Percentiles rank a stretch among this genome's conserved stretches.
phyloP scores from a whole-genome alignment of 1,140 invertebrate species.

The Babylonia areolata region DNA sequence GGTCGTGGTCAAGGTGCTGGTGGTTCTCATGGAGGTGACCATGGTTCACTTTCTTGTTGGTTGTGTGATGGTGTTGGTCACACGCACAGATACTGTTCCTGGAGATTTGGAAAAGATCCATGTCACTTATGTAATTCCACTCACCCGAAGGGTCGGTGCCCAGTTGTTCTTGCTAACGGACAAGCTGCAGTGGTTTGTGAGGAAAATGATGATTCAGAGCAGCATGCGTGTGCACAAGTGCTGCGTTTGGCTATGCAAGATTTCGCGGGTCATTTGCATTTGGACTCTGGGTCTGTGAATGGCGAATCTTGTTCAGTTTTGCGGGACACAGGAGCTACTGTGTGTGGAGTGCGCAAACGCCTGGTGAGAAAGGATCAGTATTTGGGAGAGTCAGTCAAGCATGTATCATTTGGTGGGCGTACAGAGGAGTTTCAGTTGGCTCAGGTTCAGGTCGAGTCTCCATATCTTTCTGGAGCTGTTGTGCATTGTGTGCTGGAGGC shows the following conservation, averaged over 20 bases:
- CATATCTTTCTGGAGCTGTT: not conserved
- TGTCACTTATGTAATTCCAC: not conserved
- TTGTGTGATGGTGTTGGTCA: not conserved
- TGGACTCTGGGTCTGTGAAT: not conserved
- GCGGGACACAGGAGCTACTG: not conserved
- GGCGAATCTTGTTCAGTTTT: not conserved
- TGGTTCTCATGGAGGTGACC: not conserved
- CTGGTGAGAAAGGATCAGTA: not conserved
- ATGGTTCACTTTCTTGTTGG: not conserved
- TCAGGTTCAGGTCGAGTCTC: not conserved
- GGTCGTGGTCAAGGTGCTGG: not conserved
- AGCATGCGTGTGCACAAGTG: not conserved
- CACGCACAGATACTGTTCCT: not conserved
- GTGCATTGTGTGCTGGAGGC: not conserved
- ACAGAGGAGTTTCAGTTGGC: not conserved
- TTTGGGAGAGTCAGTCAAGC: not conserved
- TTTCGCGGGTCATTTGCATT: not conserved
- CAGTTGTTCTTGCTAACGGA: not conserved
- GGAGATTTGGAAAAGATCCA: not conserved
- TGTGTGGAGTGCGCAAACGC: not conserved
- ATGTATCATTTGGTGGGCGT: not conserved
- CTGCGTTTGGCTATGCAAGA: not conserved
- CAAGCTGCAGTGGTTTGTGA: not conserved
- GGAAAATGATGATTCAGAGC: not conserved
- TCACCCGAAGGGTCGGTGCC: not conserved